Evolutionary conservation across 1,140 invertebrate species (phyloP).

Genomic region (Bombus soroeensis): DNA sequence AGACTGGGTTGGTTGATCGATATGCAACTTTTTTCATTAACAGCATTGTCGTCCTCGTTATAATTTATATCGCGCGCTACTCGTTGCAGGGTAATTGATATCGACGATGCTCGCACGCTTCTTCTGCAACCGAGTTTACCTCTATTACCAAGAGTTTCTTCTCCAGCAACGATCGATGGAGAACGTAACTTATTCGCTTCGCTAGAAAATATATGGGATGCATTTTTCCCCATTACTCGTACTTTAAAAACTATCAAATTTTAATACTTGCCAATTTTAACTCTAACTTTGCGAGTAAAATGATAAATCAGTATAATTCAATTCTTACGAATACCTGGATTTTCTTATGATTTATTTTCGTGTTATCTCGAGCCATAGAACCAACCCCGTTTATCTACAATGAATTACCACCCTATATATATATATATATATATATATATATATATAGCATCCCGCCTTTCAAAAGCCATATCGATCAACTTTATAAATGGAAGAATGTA

Average conservation of each 20-base stretch:
- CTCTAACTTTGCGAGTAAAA: neutral
- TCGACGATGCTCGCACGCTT: neutral
- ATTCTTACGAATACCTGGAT: too few species aligned
- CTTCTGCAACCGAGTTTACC: neutral
- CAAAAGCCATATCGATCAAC: too few species aligned
- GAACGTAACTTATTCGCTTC: neutral
- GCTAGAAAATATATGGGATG: neutral
- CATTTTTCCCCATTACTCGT: too few species aligned
- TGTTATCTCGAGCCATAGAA: too few species aligned
- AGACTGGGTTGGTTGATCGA: neutral
- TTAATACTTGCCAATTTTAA: neutral
- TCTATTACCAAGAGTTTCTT: too few species aligned
- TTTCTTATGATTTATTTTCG: too few species aligned
- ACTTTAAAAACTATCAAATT: neutral
- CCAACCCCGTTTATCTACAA: too few species aligned
- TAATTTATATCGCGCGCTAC: slow-evolving; percentile 8
- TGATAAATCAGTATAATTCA: neutral
- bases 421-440: too few species aligned
- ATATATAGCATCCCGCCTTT: too few species aligned
- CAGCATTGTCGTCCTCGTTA: slow-evolving; percentile 1
- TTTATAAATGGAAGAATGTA: too few species aligned
- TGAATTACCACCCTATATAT: too few species aligned
- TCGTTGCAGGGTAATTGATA: neutral
- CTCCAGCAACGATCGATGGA: neutral
- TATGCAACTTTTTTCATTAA: slow-evolving; percentile 28